Base-by-base conservation (phyloP, 1,140 invertebrate genomes). In the Linepithema humile region DNA sequence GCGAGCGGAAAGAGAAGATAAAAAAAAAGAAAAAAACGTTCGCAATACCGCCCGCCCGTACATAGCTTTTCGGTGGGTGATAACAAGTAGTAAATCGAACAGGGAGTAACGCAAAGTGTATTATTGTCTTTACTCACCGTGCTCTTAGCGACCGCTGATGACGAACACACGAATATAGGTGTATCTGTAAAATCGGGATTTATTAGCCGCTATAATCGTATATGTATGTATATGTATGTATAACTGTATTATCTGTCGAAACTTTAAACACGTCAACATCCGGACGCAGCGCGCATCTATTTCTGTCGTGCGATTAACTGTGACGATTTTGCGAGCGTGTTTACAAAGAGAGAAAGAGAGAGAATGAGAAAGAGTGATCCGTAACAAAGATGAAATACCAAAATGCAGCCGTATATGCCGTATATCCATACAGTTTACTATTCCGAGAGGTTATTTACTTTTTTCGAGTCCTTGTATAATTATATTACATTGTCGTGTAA, bases 141-240 rank as follows among this genome's bases (percentile, higher is more conserved):
- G 82, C 89, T 91, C 87, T 87, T 90, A 88, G 82, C 90, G 84
- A 84, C 70, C 73, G 77, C 73, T 83, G 50, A 80, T 77, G 70
- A 75, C 53, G 57, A 85, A 88, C 82, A 88, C 73, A 74, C 64
- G 75, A 88, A 84, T 83, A 80, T 88, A 89, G 73, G 74, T 69
- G 26, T 88, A 87, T 88, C 88, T 90, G 84, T 90, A 88, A 86
- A 86, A 82, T 88, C 86, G 74, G 84, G 88, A 57, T 65, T 78
- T 83, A 88, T 83, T 90, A 88, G 83, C 43, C 84, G 60, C 72
- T 87, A n/a, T 45, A 85, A 88, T 90, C 73, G 82, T 90, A 89
- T 90, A 85, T 90, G 84, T 87, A 84, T 88, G 83, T 89, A 90
- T 90, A 89, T 89, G 82, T 90, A 90, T 88, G 88, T 90, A 90